A percentile compares a stretch with the other conserved stretches of the same genome.
These are phyloP conservation scores for Drosophila nigricruria DNA, from an alignment of 2,888 invertebrate genomes.

Conservation along the genomic window DNA sequence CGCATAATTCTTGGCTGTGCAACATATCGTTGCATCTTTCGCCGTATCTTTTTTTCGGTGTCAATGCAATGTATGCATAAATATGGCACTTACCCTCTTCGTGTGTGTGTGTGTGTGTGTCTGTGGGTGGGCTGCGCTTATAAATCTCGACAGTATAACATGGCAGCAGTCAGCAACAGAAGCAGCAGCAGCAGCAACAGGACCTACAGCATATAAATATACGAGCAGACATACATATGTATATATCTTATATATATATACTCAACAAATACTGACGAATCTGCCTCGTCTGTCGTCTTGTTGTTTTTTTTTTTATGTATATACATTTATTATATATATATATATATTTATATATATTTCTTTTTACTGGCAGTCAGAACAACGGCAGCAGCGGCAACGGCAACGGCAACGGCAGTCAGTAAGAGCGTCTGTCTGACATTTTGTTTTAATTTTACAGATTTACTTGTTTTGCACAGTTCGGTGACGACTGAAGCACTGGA, in stretches of 20 bases:
- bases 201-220: conserved; percentile 40
- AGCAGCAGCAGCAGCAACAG: conserved; percentile 52
- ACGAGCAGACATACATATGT: conserved; percentile 8
- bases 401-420: conserved; percentile 1
- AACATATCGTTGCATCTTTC: conserved; percentile 4
- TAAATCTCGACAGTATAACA: conserved; percentile 58
- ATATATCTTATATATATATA: conserved; percentile 12
- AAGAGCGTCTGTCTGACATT: conserved; percentile 56
- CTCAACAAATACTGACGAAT: conserved; percentile 43
- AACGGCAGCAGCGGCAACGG: neutral
- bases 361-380: conserved; percentile 25
- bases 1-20: conserved; percentile 10
- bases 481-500: conserved; percentile 34
- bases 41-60: conserved; percentile 34
- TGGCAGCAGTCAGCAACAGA: conserved; percentile 45
- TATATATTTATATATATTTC: conserved; percentile 29
- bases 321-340: neutral
- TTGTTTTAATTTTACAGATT: conserved; percentile 77
- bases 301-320: neutral
- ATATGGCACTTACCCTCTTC: conserved; percentile 45
- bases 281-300: conserved; percentile 21
- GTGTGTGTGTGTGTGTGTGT: conserved; percentile 12
- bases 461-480: conserved; percentile 59
- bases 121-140: conserved; percentile 29
- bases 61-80: conserved; percentile 53